Evolutionary conservation across 2,113 vertebrate species (phyloP), one percentile per base, ranked within the genome.

Genomic region (Archocentrus centrarchus): DNA sequence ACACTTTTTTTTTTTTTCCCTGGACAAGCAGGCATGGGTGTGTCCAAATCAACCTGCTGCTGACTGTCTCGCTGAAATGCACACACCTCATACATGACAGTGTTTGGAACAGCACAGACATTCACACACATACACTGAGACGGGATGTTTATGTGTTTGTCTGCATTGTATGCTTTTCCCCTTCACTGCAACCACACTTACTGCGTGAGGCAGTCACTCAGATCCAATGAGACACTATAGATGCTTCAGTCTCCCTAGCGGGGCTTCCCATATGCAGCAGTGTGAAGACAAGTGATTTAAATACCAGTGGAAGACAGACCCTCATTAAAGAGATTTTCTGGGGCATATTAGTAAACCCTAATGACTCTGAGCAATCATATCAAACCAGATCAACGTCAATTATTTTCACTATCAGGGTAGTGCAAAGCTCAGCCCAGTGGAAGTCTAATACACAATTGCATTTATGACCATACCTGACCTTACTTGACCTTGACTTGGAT

Each of bases 241-340:
- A 78, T 83, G 77, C 63, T 60, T 60, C 15, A 59, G 27, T 66
- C 11, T 30, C 20, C 66, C 77, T 77, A 60, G 68, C 87, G 64
- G 70, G 9, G 41, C 59, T 1, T 86, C 87, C 83, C 80, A 81
- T 85, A 50, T 22, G 2, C 79, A 85, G 62, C 53, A 55, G 50
- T 53, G 82, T 66, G 30, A 81, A 79, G 59, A 68, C 24, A 22
- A 61, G 61, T 27, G 60, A 61, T 80, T 88, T 79, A 81, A 88
- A 87, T n/a, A 78, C 14, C 79, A 79, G 59, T 70, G 18, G 14
- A 81, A 83, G 75, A 64, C 76, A 79, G 68, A 75, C 17, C 77
- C 83, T 90, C 84, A 83, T 92, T 90, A 89, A 92, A 91, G 77
- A 73, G 87, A 89, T 90, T 91, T 86, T 78, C 84, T 59, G 47